Conservation (phyloP, 2,888 invertebrate species). For the Ceriagrion tenellum region DNA sequence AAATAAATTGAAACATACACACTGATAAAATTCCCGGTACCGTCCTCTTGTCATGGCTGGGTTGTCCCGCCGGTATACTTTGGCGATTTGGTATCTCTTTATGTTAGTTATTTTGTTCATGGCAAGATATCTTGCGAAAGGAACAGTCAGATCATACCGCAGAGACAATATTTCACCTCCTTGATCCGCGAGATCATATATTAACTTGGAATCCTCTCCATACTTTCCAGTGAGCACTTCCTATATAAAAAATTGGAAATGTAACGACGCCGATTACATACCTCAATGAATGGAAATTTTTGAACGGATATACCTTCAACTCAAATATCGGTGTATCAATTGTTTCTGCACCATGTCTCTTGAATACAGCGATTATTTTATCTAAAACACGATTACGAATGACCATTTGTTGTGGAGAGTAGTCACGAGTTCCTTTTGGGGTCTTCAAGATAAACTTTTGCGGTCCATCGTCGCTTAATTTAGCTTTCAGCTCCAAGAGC, state of each 20-base stretch:
- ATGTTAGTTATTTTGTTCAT: slow-evolving; percentile 97
- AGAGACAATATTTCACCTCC: slow-evolving; percentile 98
- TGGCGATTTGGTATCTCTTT: slow-evolving; percentile 99
- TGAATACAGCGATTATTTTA: slow-evolving; percentile 93
- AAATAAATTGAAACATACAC: slow-evolving; percentile 84
- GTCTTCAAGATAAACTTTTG: slow-evolving; percentile 94
- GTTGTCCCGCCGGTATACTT: slow-evolving; percentile 98
- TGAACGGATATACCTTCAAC: slow-evolving; percentile 85
- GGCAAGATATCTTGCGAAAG: slow-evolving; percentile 97
- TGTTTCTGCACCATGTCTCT: slow-evolving; percentile 97
- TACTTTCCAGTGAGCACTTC: slow-evolving; percentile 99
- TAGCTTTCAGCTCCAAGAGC: slow-evolving; percentile 88
- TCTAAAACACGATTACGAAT: slow-evolving; percentile 91
- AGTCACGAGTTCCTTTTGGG: slow-evolving; percentile 97
- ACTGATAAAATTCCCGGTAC: slow-evolving; percentile 99
- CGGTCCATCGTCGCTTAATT: slow-evolving; percentile 81
- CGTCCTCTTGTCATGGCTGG: slow-evolving; percentile 97
- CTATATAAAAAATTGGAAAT: slow-evolving; percentile 79
- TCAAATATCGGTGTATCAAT: slow-evolving; percentile 99
- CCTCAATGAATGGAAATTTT: not conserved
- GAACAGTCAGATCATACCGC: slow-evolving; percentile 98
- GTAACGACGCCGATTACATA: slow-evolving; percentile 47
- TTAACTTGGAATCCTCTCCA: slow-evolving; percentile 99
- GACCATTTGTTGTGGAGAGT: slow-evolving; percentile 96
- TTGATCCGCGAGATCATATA: slow-evolving; percentile 99